Conservation (phyloP, 2,888 invertebrate genomes). For the Mactromeris polynyma region DNA sequence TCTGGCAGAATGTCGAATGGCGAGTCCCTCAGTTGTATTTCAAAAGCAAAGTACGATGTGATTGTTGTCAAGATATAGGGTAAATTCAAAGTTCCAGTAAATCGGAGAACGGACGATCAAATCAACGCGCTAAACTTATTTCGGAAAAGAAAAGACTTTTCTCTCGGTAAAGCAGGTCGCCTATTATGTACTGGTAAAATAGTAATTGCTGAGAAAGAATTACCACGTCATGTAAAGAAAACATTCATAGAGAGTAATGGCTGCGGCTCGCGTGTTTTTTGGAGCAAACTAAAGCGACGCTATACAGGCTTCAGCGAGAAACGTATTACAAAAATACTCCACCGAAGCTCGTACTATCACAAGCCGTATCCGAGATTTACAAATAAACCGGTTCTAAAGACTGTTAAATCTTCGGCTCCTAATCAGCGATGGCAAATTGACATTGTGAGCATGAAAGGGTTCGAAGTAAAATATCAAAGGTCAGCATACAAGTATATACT, state of each 20-base stretch:
- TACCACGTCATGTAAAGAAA: neutral
- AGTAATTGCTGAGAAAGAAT: too few species aligned
- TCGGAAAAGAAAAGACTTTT: constrained; percentile 6
- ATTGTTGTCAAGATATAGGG: too few species aligned
- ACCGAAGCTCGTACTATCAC: constrained; percentile 18
- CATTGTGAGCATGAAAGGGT: constrained; percentile 26
- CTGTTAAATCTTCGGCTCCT: neutral
- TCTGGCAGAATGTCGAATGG: too few species aligned
- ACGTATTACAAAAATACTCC: neutral
- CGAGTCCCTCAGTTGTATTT: too few species aligned
- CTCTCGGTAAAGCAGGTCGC: too few species aligned
- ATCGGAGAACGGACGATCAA: constrained; percentile 29
- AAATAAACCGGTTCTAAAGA: neutral
- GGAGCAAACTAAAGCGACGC: constrained; percentile 21
- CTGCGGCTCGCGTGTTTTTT: constrained; percentile 30
- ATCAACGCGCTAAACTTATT: neutral
- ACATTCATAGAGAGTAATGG: constrained; percentile 24
- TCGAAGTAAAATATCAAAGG: neutral
- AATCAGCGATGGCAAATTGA: constrained; percentile 16
- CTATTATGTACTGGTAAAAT: too few species aligned
- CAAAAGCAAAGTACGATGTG: too few species aligned
- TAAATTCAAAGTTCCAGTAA: constrained; percentile 26
- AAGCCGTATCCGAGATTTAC: constrained; percentile 29
- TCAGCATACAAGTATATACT: constrained; percentile 38
- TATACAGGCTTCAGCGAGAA: constrained; percentile 19